phyloP scores from a whole-genome alignment of 2,797 vertebrate genomes.

The Oreochromis mossambicus region DNA sequence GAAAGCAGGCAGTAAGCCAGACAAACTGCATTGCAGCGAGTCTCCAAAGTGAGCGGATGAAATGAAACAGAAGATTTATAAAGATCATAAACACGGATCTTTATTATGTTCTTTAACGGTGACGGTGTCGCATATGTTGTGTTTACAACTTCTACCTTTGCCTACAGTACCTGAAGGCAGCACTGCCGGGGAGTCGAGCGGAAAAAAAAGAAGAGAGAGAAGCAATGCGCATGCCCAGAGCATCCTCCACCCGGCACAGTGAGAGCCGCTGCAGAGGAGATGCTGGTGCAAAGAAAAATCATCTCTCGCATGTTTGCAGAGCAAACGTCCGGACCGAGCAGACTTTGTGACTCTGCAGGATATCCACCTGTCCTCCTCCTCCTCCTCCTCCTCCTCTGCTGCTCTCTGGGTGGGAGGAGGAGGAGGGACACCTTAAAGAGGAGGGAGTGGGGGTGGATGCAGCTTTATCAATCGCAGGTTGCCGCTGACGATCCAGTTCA shows the following conservation, averaged over 20 bases:
- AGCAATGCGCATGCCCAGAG: conserved; percentile 56
- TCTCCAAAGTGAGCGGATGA: not conserved
- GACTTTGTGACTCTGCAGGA: conserved; percentile 22
- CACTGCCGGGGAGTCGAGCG: not conserved
- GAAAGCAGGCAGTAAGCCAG: not conserved
- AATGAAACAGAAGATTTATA: not conserved
- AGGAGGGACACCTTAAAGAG: conserved; percentile 35
- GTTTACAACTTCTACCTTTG: not conserved
- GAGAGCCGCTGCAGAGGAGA: conserved; percentile 25
- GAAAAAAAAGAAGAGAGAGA: not conserved
- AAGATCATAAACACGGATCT: not conserved
- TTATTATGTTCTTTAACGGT: not conserved
- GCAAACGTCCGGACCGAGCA: not conserved
- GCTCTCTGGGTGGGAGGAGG: not conserved
- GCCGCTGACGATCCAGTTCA: conserved; percentile 68
- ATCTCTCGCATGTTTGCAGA: not conserved
- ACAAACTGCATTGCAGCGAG: not conserved
- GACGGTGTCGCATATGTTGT: not conserved
- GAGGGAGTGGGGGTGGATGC: conserved; percentile 50
- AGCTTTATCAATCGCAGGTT: conserved; percentile 62
- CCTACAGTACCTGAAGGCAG: conserved; percentile 28
- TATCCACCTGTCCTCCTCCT: not conserved
- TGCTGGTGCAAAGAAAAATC: conserved; percentile 50
- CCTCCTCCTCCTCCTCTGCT: not conserved
- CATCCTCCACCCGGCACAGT: conserved; percentile 17